Conservation (phyloP, 2,888 invertebrate species). For the Rhimphoctona megacephalus region DNA sequence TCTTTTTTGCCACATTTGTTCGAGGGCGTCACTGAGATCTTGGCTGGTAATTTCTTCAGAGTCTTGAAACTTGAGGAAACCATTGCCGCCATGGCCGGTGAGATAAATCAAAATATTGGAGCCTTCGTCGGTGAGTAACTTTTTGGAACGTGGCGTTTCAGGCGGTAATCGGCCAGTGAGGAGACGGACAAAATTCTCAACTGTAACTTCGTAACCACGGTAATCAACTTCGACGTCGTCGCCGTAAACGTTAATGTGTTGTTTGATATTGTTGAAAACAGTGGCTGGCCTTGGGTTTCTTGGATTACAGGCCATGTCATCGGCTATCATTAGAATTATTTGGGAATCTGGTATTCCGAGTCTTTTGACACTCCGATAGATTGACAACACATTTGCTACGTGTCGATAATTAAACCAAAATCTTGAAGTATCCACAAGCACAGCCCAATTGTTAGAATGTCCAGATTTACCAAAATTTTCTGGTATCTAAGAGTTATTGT, state of each 20-base stretch:
- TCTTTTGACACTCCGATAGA: constrained; percentile 98
- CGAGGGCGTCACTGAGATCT: constrained; percentile 98
- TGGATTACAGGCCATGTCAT: constrained; percentile 99
- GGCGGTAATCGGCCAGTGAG: constrained; percentile 96
- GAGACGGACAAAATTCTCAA: constrained; percentile 98
- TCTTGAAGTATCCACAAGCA: constrained; percentile 98
- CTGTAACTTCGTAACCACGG: constrained; percentile 97
- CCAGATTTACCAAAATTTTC: constrained; percentile 88
- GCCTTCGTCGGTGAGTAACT: constrained; percentile 97
- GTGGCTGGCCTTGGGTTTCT: constrained; percentile 98
- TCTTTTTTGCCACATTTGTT: constrained; percentile 99
- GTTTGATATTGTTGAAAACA: constrained; percentile 98
- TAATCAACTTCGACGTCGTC: constrained; percentile 99
- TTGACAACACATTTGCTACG: constrained; percentile 99
- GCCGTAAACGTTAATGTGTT: constrained; percentile 99
- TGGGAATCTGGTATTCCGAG: constrained; percentile 99
- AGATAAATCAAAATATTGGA: constrained; percentile 98
- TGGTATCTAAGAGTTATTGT: constrained; percentile 83
- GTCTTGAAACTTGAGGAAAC: constrained; percentile 99
- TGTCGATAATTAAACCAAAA: constrained; percentile 99
- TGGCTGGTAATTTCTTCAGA: constrained; percentile 99
- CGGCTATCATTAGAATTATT: constrained; percentile 99
- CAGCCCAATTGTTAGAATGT: constrained; percentile 99
- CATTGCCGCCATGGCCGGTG: constrained; percentile 99
- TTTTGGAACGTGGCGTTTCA: constrained; percentile 97